These are phyloP conservation scores for Apodemus sylvaticus DNA, from an alignment of 2,113 vertebrate genomes.

Conservation along the genomic window DNA sequence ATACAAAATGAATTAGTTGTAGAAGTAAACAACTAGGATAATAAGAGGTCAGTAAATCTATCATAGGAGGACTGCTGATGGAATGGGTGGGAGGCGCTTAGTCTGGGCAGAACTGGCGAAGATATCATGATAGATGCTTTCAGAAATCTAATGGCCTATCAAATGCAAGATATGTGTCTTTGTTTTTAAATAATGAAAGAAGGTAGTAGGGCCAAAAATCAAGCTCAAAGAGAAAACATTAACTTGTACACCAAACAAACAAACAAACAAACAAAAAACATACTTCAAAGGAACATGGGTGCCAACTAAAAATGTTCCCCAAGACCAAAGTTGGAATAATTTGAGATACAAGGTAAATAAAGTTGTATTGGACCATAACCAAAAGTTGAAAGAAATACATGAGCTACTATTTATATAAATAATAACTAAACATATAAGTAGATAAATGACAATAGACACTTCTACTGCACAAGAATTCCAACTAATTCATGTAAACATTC, in stretches of 20 bases:
- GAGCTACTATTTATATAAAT: constrained; percentile 12
- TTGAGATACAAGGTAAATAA: not conserved
- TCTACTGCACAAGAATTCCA: not conserved
- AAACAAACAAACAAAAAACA: no score
- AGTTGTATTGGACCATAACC: not conserved
- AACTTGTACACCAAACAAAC: not conserved
- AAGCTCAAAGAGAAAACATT: constrained; percentile 21
- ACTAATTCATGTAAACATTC: constrained; percentile 5
- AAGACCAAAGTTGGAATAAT: not conserved
- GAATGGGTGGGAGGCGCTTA: constrained; percentile 23
- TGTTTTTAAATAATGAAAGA: not conserved
- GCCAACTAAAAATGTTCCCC: not conserved
- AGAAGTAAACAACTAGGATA: constrained; percentile 21
- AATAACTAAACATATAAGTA: constrained; percentile 47
- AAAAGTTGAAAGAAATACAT: constrained; percentile 57
- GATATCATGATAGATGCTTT: constrained; percentile 28
- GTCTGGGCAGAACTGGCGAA: constrained; percentile 3
- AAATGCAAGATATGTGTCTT: not conserved
- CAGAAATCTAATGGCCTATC: constrained; percentile 5
- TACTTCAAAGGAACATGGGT: not conserved
- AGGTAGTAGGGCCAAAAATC: constrained; percentile 38
- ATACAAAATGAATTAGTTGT: constrained; percentile 47
- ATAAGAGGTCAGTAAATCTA: constrained; percentile 42
- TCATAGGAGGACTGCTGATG: constrained; percentile 13
- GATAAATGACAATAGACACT: not conserved